phyloP scores from a whole-genome alignment of 1,140 invertebrate species.

The Leptonema lineaticorne region DNA sequence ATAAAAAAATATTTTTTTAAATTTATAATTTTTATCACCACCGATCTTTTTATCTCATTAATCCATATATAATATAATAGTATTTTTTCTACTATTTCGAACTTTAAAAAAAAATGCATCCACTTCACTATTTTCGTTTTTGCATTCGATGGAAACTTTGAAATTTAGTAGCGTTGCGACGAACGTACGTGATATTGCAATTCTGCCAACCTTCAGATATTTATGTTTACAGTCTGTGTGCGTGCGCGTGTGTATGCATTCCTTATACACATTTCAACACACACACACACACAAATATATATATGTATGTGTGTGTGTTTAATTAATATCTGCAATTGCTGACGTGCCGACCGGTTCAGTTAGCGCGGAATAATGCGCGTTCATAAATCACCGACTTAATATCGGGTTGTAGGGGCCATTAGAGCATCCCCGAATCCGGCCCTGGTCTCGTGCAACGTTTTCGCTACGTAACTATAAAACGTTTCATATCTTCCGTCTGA shows the following conservation, averaged over 20 bases:
- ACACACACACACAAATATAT: too few relatives aligned
- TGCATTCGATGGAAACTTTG: too few relatives aligned
- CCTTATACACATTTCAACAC: too few relatives aligned
- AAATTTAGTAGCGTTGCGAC: constrained; percentile 1
- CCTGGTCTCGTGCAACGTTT: too few relatives aligned
- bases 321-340: constrained; percentile 41
- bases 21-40: too few relatives aligned
- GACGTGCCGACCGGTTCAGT: constrained; percentile 25
- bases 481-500: neutral
- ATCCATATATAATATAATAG: too few relatives aligned
- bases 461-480: neutral
- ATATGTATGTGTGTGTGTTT: constrained; percentile 25
- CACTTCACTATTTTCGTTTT: too few relatives aligned
- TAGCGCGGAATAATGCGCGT: constrained; percentile 35
- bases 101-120: too few relatives aligned
- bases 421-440: neutral
- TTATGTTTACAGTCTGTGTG: neutral
- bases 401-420: constrained; percentile 29
- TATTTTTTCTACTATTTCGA: too few relatives aligned
- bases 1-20: too few relatives aligned
- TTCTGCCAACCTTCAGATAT: neutral
- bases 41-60: too few relatives aligned
- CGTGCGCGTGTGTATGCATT: constrained; percentile 16
- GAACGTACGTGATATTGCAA: constrained; percentile 22
- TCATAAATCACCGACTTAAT: constrained; percentile 41